Conservation (phyloP, 2,888 invertebrate genomes). For the Branchipolynoe longqiensis region DNA sequence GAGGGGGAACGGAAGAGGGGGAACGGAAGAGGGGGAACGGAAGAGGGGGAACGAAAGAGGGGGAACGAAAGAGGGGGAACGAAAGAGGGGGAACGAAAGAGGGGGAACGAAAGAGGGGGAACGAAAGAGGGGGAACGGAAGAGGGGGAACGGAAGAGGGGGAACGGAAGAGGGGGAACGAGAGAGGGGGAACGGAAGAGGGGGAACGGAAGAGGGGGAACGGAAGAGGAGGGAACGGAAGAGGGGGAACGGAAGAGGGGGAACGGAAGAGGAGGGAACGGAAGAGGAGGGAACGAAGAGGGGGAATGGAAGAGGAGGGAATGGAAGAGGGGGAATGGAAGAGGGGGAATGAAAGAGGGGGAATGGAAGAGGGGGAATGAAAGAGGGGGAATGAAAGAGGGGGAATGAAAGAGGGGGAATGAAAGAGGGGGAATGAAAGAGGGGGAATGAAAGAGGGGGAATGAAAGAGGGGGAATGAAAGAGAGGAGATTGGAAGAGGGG, state of each 20-base stretch:
- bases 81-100: background rate
- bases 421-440: background rate
- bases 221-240: background rate
- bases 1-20: background rate
- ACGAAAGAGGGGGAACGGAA: background rate
- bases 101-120: background rate
- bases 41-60: background rate
- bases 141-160: background rate
- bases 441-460: background rate
- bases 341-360: background rate
- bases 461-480: background rate
- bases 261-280: background rate
- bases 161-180: background rate
- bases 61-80: background rate
- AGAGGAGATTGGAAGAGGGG: background rate
- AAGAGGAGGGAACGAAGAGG: background rate
- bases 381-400: background rate
- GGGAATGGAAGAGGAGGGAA: background rate
- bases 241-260: background rate
- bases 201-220: background rate
- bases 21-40: background rate
- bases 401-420: background rate
- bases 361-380: background rate
- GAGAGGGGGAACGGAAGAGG: background rate
- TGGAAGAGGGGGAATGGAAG: background rate